Percentiles rank a stretch among this genome's conserved stretches.
phyloP scores from a whole-genome alignment of 2,888 invertebrate genomes.

The Tiliacea aurago region DNA sequence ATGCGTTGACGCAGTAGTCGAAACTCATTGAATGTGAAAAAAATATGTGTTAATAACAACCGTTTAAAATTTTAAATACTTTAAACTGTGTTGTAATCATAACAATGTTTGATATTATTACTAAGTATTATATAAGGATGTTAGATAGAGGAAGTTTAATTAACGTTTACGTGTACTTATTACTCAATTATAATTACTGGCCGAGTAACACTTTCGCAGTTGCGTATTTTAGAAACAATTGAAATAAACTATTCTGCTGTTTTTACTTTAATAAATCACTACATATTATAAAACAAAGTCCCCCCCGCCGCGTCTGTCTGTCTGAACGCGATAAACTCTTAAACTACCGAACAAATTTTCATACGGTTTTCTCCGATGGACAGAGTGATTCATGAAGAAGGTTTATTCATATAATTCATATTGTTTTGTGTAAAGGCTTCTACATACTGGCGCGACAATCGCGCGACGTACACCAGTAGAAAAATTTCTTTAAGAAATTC shows the following conservation, averaged over 20 bases:
- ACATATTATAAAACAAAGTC: no score
- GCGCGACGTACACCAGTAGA: no score
- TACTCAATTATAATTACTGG: conserved; percentile 41
- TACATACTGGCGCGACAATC: no score
- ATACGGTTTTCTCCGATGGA: no score
- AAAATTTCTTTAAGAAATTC: no score
- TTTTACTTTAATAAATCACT: not conserved
- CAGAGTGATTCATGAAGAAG: no score
- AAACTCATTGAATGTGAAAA: conserved; percentile 9
- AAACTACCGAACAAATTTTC: no score
- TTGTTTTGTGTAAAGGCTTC: no score
- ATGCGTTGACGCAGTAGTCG: not conserved
- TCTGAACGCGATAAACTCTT: no score
- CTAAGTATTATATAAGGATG: conserved; percentile 40
- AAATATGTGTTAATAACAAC: conserved; percentile 18
- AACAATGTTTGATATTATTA: conserved; percentile 39
- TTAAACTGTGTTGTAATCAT: conserved; percentile 33
- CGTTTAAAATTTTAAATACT: conserved; percentile 37
- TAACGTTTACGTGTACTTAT: conserved; percentile 41
- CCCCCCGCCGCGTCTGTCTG: no score
- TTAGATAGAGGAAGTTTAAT: conserved; percentile 50
- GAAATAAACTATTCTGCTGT: not conserved
- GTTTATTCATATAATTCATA: no score
- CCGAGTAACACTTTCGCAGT: conserved; percentile 29
- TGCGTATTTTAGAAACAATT: conserved; percentile 8